Evolutionary conservation across 2,797 vertebrate genomes (phyloP), one percentile per base, ranked within the genome.

Genomic region (Microcaecilia unicolor): DNA sequence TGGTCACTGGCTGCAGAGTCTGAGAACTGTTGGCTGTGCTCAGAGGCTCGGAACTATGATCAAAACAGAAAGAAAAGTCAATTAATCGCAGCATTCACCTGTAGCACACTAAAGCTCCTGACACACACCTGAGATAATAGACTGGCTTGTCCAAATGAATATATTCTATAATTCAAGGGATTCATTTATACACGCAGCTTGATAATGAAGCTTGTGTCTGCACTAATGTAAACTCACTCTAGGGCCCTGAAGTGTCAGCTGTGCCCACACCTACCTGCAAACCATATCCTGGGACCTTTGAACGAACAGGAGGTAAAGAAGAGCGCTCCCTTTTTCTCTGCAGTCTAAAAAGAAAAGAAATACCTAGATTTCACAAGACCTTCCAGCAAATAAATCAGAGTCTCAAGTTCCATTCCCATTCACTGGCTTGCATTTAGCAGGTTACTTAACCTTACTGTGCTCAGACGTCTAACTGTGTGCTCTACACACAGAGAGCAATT

Each of bases 271-370:
- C 12, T 42, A 96, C 94, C 72, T 83, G 92, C 2, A 97, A 81
- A 4, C 93, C 94, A 14, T 89, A 97, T 14, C 81, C 84, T 3
- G 84, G 55, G 13, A 45, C 22, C 56, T 62, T 85, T 46, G 54
- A 18, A 21, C 51, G 45, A 44, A 44, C 24, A 7, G 51, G 2
- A 15, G 54, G 55, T 4, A 32, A 41, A n/a, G 50, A 50, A 15
- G 68, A 69, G 42, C 15, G 58, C 47, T 42, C 28, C 15, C 26
- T 10, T 66, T 56, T 70, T 83, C 66, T 75, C 57, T 70, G 70
- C 44, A 72, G 76, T 52, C 92, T 92, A 24, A n/a, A 16, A 15
- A 41, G n/a, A 20, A 38, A 22, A 52, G 51, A 38, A 18, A 13
- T 9, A n/a, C n/a, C n/a, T n/a, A n/a, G n/a, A n/a, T n/a, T n/a